Conservation (phyloP, 2,888 invertebrate genomes). For the Macaria liturata region DNA sequence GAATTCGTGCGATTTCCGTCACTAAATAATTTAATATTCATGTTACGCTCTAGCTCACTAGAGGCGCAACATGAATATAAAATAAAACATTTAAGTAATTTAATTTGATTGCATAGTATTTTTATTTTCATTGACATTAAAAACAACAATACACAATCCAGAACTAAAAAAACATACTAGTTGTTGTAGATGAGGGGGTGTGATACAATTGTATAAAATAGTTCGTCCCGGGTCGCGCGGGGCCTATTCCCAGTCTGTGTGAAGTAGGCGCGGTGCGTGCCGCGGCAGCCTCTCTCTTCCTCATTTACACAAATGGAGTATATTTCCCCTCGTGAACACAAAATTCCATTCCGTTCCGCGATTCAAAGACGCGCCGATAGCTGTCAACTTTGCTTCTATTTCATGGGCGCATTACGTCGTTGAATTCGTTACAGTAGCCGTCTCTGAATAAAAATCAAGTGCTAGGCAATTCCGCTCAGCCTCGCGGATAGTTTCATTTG, state of each 20-base stretch:
- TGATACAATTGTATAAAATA: constrained; percentile 7
- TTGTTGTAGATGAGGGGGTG: too few relatives aligned
- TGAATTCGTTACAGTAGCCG: constrained; percentile 27
- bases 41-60: too few relatives aligned
- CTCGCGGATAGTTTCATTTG: constrained; percentile 19
- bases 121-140: too few relatives aligned
- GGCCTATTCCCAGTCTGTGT: constrained; percentile 20
- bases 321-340: constrained; percentile 42
- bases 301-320: constrained; percentile 39
- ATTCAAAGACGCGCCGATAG: constrained; percentile 41
- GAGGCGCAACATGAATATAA: too few relatives aligned
- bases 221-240: constrained; percentile 6
- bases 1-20: too few relatives aligned
- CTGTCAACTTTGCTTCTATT: constrained; percentile 44
- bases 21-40: too few relatives aligned
- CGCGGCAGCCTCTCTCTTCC: constrained; percentile 17
- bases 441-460: constrained; percentile 35
- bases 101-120: too few relatives aligned
- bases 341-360: constrained; percentile 37
- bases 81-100: too few relatives aligned
- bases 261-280: constrained; percentile 16
- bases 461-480: constrained; percentile 38
- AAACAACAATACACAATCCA: too few relatives aligned
- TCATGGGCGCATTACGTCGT: constrained; percentile 32
- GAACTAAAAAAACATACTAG: too few relatives aligned